These are phyloP conservation scores for Idris sp. DNA, from an alignment of 1,140 invertebrate species.

Conservation along the genomic window DNA sequence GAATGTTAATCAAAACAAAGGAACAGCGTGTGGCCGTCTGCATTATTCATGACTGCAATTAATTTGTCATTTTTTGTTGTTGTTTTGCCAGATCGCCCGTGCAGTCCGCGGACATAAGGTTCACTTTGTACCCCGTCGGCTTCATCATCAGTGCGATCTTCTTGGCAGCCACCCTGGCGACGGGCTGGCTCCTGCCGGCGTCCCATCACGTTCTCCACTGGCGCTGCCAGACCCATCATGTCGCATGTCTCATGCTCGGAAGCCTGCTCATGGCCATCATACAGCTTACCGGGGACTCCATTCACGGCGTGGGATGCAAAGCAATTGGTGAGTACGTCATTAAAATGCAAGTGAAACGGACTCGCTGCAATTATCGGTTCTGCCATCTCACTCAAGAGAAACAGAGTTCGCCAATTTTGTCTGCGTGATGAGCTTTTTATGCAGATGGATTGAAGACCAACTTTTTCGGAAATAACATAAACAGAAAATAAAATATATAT, in stretches of 20 bases:
- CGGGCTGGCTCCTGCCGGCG: slow-evolving; percentile 86
- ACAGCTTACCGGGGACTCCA: slow-evolving; percentile 81
- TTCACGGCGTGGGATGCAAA: slow-evolving; percentile 80
- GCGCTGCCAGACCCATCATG: slow-evolving; percentile 90
- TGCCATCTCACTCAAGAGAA: slow-evolving; percentile 12
- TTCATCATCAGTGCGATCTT: slow-evolving; percentile 87
- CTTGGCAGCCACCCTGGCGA: slow-evolving; percentile 85
- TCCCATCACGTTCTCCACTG: slow-evolving; percentile 90
- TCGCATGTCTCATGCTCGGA: slow-evolving; percentile 87
- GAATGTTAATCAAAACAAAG: slow-evolving; percentile 6
- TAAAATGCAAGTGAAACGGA: slow-evolving; percentile 50
- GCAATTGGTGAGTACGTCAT: slow-evolving; percentile 82
- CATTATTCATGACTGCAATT: slow-evolving; percentile 42
- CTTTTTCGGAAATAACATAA: slow-evolving; percentile 16
- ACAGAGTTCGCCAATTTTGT: slow-evolving; percentile 29
- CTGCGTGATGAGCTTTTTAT: slow-evolving; percentile 33
- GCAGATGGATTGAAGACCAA: slow-evolving; percentile 23
- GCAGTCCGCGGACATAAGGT: slow-evolving; percentile 78
- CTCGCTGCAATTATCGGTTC: slow-evolving; percentile 35
- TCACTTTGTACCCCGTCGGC: slow-evolving; percentile 85
- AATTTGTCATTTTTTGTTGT: slow-evolving; percentile 51
- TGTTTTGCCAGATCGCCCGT: slow-evolving; percentile 66
- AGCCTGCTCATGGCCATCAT: slow-evolving; percentile 86
- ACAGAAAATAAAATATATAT: too few species aligned
- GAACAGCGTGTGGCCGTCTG: slow-evolving; percentile 2